These are phyloP conservation scores for Oenanthe oenanthe DNA, from an alignment of 2,113 vertebrate species.

Conservation along the genomic window DNA sequence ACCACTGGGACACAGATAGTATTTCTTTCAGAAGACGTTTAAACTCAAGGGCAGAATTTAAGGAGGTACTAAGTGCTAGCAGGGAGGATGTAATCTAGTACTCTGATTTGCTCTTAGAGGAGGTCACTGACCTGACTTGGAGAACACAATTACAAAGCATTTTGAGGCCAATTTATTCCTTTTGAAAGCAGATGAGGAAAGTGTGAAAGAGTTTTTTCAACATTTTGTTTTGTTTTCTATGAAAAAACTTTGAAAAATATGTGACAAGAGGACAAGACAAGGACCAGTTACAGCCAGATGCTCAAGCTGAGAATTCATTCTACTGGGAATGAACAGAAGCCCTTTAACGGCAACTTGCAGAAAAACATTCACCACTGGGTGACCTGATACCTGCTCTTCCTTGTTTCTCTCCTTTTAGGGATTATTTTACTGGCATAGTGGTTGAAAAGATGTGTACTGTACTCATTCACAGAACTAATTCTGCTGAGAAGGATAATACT, in stretches of 20 bases:
- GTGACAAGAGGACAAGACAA: neutral
- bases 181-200: neutral
- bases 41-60: slow-evolving; percentile 2
- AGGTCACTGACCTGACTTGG: neutral
- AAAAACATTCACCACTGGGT: neutral
- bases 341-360: neutral
- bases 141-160: neutral
- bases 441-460: neutral
- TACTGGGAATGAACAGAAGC: neutral
- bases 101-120: neutral
- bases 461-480: neutral
- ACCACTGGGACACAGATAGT: neutral
- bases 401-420: neutral
- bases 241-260: neutral
- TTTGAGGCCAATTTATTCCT: neutral
- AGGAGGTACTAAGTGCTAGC: neutral
- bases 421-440: neutral
- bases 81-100: neutral
- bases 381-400: neutral
- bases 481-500: neutral
- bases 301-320: neutral
- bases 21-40: neutral
- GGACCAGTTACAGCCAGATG: neutral
- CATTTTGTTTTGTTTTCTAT: neutral
- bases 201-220: neutral